Evolutionary conservation across 2,888 invertebrate species (phyloP).

Genomic region (Acleris cristana): DNA sequence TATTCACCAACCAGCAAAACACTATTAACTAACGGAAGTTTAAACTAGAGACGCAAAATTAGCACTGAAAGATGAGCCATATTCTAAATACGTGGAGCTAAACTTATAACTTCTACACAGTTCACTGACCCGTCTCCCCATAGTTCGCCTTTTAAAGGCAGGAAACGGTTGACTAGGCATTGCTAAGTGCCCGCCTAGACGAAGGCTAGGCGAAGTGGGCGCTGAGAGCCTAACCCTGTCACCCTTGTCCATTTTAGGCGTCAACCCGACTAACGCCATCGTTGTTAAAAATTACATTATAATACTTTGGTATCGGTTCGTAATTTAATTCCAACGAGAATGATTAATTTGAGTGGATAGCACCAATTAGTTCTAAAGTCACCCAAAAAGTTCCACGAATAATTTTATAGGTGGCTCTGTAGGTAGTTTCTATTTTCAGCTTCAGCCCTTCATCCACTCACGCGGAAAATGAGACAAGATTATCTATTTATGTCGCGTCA

Average conservation of each 20-base stretch:
- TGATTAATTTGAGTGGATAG: too few species aligned
- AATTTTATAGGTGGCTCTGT: too few species aligned
- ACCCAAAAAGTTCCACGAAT: too few species aligned
- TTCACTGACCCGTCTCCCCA: conserved; percentile 17
- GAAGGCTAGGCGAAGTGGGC: conserved; percentile 50
- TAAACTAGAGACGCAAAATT: too few species aligned
- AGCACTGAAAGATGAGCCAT: background rate
- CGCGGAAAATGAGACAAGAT: too few species aligned
- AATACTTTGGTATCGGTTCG: background rate
- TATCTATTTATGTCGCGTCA: too few species aligned
- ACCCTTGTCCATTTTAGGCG: conserved; percentile 52
- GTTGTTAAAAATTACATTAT: conserved; percentile 3
- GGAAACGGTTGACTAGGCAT: conserved; percentile 57
- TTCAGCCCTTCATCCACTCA: too few species aligned
- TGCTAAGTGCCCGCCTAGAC: conserved; percentile 60
- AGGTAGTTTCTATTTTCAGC: too few species aligned
- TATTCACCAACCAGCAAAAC: too few species aligned
- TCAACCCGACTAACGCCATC: conserved; percentile 30
- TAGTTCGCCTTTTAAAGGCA: conserved; percentile 53
- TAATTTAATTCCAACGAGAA: background rate
- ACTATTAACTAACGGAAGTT: too few species aligned
- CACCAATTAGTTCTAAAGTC: too few species aligned
- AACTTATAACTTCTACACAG: conserved; percentile 8
- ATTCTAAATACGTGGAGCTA: background rate
- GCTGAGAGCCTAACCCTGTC: conserved; percentile 54